Evolutionary conservation across 2,797 vertebrate genomes (phyloP), one percentile per base, ranked within the genome.

Genomic region (Ambastaia sidthimunki): DNA sequence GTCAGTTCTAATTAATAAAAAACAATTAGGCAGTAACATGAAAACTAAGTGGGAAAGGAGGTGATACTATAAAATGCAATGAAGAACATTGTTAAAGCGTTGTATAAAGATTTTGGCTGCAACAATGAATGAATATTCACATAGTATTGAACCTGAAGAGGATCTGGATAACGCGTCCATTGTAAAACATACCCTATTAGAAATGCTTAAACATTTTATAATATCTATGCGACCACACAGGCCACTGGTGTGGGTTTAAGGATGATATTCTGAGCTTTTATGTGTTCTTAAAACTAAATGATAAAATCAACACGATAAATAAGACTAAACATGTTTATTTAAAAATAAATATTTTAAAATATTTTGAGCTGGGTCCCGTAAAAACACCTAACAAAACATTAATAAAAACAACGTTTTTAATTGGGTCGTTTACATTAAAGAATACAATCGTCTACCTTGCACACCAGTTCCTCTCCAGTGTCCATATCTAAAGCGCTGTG

Each of bases 391-490:
- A 6, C 34, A 41, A 10, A 41, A 9, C 7, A 2, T 41, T 9
- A 41, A 37, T 37, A 5, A 37, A 37, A 37, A 4, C 31, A 31
- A 31, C 4, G 2, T 37, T 37, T 37, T 6, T 37, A 37, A 37
- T 37, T 37, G 34, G 34, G 34, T 31, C 5, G 7, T 37, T 37
- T 3, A 41, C 37, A 10, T 41, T 41, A 10, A 41, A 10, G 37
- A 41, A 41, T 9, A 41, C 69, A 31, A 21, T 37, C 19, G 63
- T 90, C 87, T 94, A 96, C 96, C 95, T 96, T 96, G 89, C 96
- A 97, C 81, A 94, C 93, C n/a, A 95, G 93, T 88, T 96, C 93
- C 1, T 89, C 90, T 85, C 93, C 94, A 0, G 94, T 95, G 85
- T 94, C 92, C 57, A 91, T 89, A 89, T 96, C 91, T 87, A 96